These are phyloP conservation scores for Ephialtes manifestator DNA, from an alignment of 2,888 invertebrate species.

Conservation along the genomic window DNA sequence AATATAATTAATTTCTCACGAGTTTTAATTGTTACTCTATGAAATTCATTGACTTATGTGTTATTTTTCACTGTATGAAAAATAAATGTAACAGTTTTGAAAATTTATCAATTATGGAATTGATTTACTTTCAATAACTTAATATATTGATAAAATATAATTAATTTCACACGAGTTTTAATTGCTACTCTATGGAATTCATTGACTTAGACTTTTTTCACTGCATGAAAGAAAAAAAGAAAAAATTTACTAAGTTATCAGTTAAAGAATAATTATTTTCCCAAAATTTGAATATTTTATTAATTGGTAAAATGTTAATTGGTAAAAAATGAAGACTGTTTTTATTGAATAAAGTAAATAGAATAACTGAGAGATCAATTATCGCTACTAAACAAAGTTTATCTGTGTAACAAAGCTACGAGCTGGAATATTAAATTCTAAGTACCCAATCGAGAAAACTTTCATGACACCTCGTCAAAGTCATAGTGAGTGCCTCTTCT, in stretches of 20 bases:
- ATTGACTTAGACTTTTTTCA: background rate
- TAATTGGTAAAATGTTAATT: background rate
- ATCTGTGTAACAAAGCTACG: background rate
- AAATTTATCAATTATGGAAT: no score
- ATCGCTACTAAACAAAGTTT: background rate
- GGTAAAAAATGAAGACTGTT: background rate
- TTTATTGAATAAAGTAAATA: background rate
- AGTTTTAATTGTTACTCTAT: no score
- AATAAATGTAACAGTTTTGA: no score
- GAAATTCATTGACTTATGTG: background rate
- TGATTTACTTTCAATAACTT: no score
- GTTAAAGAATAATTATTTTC: no score
- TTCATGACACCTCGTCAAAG: slow-evolving; percentile 32
- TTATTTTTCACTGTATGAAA: background rate
- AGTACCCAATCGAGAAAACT: slow-evolving; percentile 7
- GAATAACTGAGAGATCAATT: background rate
- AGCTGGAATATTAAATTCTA: background rate
- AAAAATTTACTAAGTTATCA: no score
- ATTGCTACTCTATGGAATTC: no score
- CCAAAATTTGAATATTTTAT: background rate
- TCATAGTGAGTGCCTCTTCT: slow-evolving; percentile 8
- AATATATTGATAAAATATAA: background rate
- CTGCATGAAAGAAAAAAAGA: no score
- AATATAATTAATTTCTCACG: no score
- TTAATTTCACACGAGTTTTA: no score